Conservation (phyloP, 2,113 vertebrate species). For the Sylvilagus bachmani region DNA sequence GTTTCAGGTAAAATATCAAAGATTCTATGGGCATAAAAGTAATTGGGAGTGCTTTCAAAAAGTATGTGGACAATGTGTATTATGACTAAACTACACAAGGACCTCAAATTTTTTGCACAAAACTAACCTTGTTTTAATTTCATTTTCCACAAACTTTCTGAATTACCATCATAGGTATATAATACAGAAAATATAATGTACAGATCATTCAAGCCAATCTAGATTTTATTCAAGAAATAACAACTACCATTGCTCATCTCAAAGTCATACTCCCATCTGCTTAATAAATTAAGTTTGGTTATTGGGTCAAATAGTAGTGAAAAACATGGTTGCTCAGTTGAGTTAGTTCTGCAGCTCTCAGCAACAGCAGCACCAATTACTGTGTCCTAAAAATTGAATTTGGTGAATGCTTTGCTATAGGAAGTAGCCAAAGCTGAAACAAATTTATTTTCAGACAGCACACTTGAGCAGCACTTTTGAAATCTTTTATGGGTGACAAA, state of each 20-base stretch:
- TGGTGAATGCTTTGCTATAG: neutral
- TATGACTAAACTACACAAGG: too few species aligned
- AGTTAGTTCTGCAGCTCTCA: neutral
- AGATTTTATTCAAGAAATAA: conserved; percentile 28
- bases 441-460: conserved; percentile 14
- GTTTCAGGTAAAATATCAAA: conserved; percentile 39
- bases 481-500: conserved; percentile 35
- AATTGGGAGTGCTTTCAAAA: neutral
- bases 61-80: too few species aligned
- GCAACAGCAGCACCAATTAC: neutral
- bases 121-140: too few species aligned
- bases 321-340: neutral
- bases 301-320: conserved; percentile 26
- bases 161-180: neutral
- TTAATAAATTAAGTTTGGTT: conserved; percentile 45
- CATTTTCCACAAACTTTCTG: too few species aligned
- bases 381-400: neutral
- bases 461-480: neutral
- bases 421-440: neutral
- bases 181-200: conserved; percentile 8
- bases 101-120: too few species aligned
- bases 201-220: neutral
- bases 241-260: conserved; percentile 4
- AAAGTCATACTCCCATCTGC: conserved; percentile 50
- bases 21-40: neutral